phyloP scores from a whole-genome alignment of 2,113 vertebrate genomes.

The Bettongia penicillata region DNA sequence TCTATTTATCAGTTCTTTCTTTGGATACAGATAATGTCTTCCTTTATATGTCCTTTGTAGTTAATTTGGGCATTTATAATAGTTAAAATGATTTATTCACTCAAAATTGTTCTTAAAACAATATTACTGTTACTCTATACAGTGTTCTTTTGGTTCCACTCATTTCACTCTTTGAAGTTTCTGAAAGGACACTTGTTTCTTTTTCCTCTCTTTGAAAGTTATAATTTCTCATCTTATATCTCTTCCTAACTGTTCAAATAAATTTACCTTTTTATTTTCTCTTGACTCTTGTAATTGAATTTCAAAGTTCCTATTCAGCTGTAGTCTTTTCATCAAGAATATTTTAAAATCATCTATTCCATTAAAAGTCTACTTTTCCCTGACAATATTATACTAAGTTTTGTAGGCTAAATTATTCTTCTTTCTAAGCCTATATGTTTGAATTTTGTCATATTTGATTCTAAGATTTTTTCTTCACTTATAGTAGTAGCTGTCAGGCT shows the following conservation, averaged over 20 bases:
- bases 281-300: background rate
- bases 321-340: background rate
- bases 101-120: background rate
- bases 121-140: background rate
- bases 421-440: background rate
- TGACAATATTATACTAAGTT: background rate
- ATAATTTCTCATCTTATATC: background rate
- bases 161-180: background rate
- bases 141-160: background rate
- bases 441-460: background rate
- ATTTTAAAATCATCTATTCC: background rate
- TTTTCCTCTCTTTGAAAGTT: background rate
- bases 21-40: background rate
- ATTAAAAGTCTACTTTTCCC: background rate
- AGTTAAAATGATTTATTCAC: background rate
- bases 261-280: background rate
- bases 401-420: background rate
- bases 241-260: background rate
- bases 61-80: background rate
- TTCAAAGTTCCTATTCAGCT: background rate
- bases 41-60: background rate
- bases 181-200: background rate
- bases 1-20: background rate
- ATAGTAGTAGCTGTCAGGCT: background rate
- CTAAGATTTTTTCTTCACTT: background rate